A percentile compares a stretch with the other conserved stretches of the same genome.
Evolutionary conservation across 2,113 vertebrate species (phyloP).

Genomic region (Damaliscus lunatus): DNA sequence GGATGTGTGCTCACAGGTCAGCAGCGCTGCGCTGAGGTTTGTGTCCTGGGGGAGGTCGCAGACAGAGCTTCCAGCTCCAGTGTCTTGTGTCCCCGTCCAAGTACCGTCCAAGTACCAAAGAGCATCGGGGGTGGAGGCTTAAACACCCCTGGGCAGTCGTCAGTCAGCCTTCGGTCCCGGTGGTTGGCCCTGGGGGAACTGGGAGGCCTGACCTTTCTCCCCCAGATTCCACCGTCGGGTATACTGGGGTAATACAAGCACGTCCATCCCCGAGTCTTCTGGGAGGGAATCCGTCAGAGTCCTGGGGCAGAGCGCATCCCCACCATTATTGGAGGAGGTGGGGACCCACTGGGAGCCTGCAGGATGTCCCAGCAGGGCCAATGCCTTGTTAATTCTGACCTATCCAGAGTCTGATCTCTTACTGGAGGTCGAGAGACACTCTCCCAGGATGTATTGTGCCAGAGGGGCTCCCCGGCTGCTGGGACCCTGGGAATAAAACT

Average conservation of each 20-base stretch:
- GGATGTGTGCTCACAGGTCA: background rate
- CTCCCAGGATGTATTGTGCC: background rate
- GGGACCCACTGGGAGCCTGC: background rate
- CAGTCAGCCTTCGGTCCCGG: background rate
- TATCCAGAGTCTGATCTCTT: background rate
- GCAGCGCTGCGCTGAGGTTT: background rate
- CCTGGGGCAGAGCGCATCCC: background rate
- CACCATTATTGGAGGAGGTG: too few relatives aligned
- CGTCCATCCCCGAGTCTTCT: background rate
- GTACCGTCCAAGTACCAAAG: background rate
- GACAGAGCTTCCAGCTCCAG: background rate
- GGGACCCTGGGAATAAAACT: background rate
- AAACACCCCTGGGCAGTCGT: background rate
- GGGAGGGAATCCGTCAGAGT: background rate
- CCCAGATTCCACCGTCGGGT: background rate
- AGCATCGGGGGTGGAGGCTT: background rate
- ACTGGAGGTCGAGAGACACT: background rate
- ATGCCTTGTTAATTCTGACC: background rate
- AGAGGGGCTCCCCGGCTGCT: background rate
- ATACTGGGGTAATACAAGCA: too few relatives aligned
- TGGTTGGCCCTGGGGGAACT: background rate
- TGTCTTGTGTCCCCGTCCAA: background rate
- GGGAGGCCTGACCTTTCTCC: background rate
- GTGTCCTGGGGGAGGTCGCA: fast-evolving
- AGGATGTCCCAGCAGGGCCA: background rate